phyloP scores from a whole-genome alignment of 1,140 invertebrate genomes.

The Vanessa tameamea region DNA sequence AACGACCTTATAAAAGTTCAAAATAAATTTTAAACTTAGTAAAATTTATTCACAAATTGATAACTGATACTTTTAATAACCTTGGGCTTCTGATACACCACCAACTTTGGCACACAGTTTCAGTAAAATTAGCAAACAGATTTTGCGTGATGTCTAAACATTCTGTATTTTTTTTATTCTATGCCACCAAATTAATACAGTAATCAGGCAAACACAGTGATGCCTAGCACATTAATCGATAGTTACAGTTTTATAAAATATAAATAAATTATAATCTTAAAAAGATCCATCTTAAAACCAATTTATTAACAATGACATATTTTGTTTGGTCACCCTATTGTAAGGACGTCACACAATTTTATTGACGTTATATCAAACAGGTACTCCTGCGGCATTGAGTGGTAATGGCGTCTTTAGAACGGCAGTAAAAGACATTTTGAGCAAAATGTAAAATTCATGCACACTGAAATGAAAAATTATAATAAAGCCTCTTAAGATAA shows the following conservation, averaged over 20 bases:
- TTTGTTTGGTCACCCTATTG: constrained; percentile 16
- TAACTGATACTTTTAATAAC: too few species aligned
- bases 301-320: background rate
- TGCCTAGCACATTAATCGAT: too few species aligned
- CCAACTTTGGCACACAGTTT: background rate
- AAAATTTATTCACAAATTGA: background rate
- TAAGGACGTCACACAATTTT: constrained; percentile 34
- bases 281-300: background rate
- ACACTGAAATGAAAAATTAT: constrained; percentile 15
- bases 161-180: too few species aligned
- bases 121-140: background rate
- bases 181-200: too few species aligned
- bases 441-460: constrained; percentile 29
- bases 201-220: too few species aligned
- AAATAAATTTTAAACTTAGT: too few species aligned
- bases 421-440: constrained; percentile 20
- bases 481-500: background rate
- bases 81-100: too few species aligned
- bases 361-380: constrained; percentile 38
- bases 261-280: too few species aligned
- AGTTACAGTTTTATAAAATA: too few species aligned
- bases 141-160: background rate
- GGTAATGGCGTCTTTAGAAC: constrained; percentile 18
- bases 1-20: background rate
- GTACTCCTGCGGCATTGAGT: constrained; percentile 23